These are phyloP conservation scores for Petroica traversi DNA, from an alignment of 2,113 vertebrate species.

Conservation along the genomic window DNA sequence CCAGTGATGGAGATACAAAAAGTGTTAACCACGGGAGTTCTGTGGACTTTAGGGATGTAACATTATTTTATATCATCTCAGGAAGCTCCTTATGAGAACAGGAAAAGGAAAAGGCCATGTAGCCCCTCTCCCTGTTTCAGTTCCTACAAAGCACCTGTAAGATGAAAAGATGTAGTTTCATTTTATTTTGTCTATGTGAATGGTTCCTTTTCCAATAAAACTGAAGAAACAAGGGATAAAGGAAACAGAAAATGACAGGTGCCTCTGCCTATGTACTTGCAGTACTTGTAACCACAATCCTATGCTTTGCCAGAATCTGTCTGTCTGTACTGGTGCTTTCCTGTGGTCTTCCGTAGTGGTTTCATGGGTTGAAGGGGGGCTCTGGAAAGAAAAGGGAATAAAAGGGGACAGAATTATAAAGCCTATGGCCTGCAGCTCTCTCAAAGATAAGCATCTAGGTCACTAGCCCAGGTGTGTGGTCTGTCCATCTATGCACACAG, in stretches of 20 bases:
- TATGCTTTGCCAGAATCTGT: not conserved
- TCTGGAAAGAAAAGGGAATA: not conserved
- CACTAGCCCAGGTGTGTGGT: not conserved
- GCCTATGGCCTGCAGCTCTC: not conserved
- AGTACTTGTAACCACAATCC: not conserved
- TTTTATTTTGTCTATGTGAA: not conserved
- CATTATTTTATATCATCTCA: not conserved
- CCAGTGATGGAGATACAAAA: not conserved
- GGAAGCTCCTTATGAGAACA: not conserved
- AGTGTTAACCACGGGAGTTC: not conserved
- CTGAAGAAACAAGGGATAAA: not conserved
- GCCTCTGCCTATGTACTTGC: not conserved
- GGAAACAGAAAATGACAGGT: not conserved
- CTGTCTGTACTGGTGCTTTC: not conserved
- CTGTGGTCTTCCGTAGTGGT: not conserved
- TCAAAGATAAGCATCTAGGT: not conserved
- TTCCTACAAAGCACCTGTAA: not conserved
- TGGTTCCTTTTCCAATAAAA: not conserved
- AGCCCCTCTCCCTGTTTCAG: not conserved
- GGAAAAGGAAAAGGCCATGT: not conserved
- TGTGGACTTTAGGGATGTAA: not conserved
- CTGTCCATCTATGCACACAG: not conserved
- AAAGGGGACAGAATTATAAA: not conserved
- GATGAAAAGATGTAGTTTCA: not conserved
- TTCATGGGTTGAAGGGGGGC: not conserved